Base-by-base conservation (phyloP, 2,888 invertebrate genomes). In the Spialia ferax region DNA sequence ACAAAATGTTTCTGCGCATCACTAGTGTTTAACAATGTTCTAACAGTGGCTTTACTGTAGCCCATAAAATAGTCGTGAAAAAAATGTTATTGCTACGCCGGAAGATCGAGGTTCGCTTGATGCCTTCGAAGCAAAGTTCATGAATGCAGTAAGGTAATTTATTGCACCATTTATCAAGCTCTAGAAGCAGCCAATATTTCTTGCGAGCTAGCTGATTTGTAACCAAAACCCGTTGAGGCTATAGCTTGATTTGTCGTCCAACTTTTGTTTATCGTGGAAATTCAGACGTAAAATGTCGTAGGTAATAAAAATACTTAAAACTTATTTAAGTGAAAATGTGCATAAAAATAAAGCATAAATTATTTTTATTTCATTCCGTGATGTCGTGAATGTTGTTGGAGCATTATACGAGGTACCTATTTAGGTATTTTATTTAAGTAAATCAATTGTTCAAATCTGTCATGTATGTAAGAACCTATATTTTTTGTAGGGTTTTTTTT, bases 121-220 rank as follows among this genome's bases (percentile, higher is more conserved):
- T 52, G 22, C 57, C 29, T 23, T 60, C 56, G 15, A 65, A 66
- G 50, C 29, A 60, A 66, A 65, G 65, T 66, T 66, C 65, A 60
- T 60, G 59, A 52, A 54, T 66, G 59, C 65, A 65, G 50, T 50
- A 20, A 54, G 65, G 52, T 59, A 66, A 60, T 59, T 66, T 66
- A 65, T 65, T 38, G 52, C 26, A 52, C n/a, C 59, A 66, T 60
- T 66, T 60, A 50, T 65, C 65, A 65, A 65, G 65, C 65, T 65
- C 65, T 52, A 65, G 59, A 38, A 57, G 23, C 35, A 22, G 23
- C 50, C 38, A 50, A 65, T 59, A 65, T 65, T 65, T 65, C 59
- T 52, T 65, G 57, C 38, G 38, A 57, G 23, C 5, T 23, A 52
- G 26, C 57, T 59, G 65, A 65, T 65, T 65, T 65, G 65, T 55